A percentile compares a stretch with the other conserved stretches of the same genome.
Evolutionary conservation across 2,888 invertebrate species (phyloP).

Genomic region (Galerucella calmariensis): DNA sequence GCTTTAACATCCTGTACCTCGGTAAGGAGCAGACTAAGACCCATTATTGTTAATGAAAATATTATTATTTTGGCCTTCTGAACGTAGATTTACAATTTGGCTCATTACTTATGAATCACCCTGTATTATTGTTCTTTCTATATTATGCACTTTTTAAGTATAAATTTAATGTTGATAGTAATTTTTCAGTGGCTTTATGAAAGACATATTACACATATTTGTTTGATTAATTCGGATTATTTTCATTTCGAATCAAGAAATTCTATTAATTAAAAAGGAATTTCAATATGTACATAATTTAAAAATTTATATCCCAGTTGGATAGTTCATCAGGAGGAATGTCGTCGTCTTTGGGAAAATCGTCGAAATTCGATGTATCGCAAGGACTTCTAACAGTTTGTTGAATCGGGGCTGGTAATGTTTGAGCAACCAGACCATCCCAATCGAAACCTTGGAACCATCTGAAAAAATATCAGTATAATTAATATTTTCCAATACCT

Average conservation of each 20-base stretch:
- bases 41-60: too few species aligned
- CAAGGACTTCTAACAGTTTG: constrained; percentile 71
- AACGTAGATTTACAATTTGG: too few species aligned
- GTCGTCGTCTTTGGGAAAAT: constrained; percentile 73
- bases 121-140: too few species aligned
- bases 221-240: background rate
- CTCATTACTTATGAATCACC: too few species aligned
- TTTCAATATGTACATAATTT: constrained; percentile 45
- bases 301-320: constrained; percentile 79
- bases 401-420: constrained; percentile 69
- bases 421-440: constrained; percentile 71
- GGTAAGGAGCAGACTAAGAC: too few species aligned
- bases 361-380: constrained; percentile 77
- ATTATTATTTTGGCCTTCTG: too few species aligned
- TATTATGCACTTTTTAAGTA: too few species aligned
- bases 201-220: too few species aligned
- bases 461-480: constrained; percentile 61
- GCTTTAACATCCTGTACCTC: too few species aligned
- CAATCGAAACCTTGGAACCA: constrained; percentile 85
- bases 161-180: too few species aligned
- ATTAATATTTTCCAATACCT: background rate
- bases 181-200: too few species aligned
- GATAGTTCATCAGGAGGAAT: constrained; percentile 76
- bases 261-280: background rate
- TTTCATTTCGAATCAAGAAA: background rate